These are phyloP conservation scores for Ciconia nigra DNA, from an alignment of 2,797 vertebrate genomes.

Conservation along the genomic window DNA sequence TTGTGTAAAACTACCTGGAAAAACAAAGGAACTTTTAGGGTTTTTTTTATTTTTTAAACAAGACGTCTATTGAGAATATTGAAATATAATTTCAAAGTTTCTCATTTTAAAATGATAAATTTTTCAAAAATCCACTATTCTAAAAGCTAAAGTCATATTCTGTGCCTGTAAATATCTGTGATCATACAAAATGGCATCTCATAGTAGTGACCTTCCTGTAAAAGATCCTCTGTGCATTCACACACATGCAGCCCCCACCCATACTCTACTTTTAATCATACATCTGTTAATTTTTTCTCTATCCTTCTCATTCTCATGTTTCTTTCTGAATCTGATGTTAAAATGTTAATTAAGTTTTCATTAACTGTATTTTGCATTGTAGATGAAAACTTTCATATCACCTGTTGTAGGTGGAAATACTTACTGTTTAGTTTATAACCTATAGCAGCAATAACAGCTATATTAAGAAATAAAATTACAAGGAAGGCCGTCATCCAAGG, in stretches of 20 bases:
- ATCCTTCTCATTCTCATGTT: background rate
- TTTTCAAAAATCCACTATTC: background rate
- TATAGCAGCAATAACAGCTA: background rate
- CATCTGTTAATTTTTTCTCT: background rate
- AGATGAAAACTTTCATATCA: background rate
- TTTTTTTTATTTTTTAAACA: background rate
- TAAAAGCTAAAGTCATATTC: too few relatives aligned
- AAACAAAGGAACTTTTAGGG: background rate
- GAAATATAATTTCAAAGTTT: background rate
- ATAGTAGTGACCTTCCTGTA: background rate
- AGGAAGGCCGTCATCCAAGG: background rate
- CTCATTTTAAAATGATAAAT: background rate
- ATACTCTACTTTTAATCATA: background rate
- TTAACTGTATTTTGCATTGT: background rate
- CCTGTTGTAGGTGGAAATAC: background rate
- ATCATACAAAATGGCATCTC: background rate
- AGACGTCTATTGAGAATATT: too few relatives aligned
- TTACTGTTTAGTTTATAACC: background rate
- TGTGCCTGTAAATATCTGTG: background rate
- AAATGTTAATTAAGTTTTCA: background rate
- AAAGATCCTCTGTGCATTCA: background rate
- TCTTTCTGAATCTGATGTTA: background rate
- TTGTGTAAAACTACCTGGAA: background rate
- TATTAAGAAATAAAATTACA: background rate
- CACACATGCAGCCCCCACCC: background rate